Evolutionary conservation across 2,113 vertebrate species (phyloP).

Genomic region (Phalacrocorax aristotelis): DNA sequence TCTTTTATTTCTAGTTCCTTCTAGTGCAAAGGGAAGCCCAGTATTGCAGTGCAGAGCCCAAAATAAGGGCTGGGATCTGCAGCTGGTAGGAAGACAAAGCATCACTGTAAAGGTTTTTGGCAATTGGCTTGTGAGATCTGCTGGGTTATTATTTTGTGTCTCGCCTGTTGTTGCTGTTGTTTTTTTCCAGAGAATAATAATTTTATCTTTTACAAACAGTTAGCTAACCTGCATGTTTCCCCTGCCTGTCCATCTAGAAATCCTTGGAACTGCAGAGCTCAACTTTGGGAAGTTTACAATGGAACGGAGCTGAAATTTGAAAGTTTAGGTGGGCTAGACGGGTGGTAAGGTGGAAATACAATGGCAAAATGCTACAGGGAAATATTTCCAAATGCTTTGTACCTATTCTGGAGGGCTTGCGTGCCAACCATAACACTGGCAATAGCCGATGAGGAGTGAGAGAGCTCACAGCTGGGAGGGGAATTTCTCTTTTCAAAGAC

Average conservation of each 20-base stretch:
- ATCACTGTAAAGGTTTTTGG: constrained; percentile 28
- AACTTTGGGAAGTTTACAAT: neutral
- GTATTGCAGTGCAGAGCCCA: constrained; percentile 30
- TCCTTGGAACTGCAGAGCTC: constrained; percentile 15
- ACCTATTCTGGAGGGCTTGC: neutral
- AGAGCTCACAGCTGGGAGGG: neutral
- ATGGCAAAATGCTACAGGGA: neutral
- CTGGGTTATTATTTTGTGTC: constrained; percentile 4
- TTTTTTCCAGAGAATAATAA: neutral
- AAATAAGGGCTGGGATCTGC: constrained; percentile 24
- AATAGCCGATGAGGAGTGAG: neutral
- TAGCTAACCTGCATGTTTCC: constrained; percentile 41
- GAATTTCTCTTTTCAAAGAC: neutral
- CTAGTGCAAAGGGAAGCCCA: constrained; percentile 39
- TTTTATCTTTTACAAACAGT: constrained; percentile 72
- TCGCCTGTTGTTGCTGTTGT: neutral
- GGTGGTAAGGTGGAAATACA: neutral
- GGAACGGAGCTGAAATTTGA: neutral
- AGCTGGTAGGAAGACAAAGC: constrained; percentile 42
- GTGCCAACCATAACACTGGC: neutral
- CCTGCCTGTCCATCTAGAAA: constrained; percentile 23
- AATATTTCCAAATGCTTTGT: neutral
- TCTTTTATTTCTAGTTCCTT: neutral
- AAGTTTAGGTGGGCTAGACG: neutral
- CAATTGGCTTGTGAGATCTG: constrained; percentile 39